Conservation (phyloP, 2,797 vertebrate species). For the Coluber constrictor region DNA sequence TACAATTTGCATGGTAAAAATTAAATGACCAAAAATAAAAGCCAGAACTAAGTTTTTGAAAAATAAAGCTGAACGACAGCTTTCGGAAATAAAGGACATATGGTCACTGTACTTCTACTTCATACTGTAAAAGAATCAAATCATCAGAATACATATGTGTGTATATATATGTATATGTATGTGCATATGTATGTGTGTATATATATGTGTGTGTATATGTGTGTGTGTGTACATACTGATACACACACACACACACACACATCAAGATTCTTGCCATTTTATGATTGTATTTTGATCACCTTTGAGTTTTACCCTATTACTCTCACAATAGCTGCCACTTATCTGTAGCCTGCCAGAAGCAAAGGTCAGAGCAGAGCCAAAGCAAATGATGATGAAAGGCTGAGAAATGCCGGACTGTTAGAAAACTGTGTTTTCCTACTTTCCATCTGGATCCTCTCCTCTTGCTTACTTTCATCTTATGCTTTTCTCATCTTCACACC, state of each 20-base stretch:
- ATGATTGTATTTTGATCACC: not conserved
- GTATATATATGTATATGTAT: too few relatives aligned
- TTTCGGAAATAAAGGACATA: not conserved
- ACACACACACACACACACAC: too few relatives aligned
- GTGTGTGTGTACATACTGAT: too few relatives aligned
- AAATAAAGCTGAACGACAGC: not conserved
- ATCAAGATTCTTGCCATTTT: not conserved
- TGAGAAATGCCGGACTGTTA: constrained; percentile 54
- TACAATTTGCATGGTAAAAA: not conserved
- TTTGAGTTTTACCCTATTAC: not conserved
- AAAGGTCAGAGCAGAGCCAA: constrained; percentile 54
- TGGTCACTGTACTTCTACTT: not conserved
- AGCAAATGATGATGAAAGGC: constrained; percentile 20
- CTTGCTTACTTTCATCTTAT: constrained; percentile 49
- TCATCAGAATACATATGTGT: not conserved
- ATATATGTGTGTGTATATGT: too few relatives aligned
- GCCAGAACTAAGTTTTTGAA: not conserved
- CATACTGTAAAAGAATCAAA: not conserved
- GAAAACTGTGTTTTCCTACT: constrained; percentile 26
- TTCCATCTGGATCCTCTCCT: constrained; percentile 59
- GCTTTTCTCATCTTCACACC: not conserved
- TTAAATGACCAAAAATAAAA: not conserved
- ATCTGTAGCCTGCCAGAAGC: constrained; percentile 43
- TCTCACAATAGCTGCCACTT: constrained; percentile 3
- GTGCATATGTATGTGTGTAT: too few relatives aligned